Percentiles rank a stretch among this genome's conserved stretches.
phyloP scores from a whole-genome alignment of 2,797 vertebrate genomes.

The Spinus olivaceus region DNA sequence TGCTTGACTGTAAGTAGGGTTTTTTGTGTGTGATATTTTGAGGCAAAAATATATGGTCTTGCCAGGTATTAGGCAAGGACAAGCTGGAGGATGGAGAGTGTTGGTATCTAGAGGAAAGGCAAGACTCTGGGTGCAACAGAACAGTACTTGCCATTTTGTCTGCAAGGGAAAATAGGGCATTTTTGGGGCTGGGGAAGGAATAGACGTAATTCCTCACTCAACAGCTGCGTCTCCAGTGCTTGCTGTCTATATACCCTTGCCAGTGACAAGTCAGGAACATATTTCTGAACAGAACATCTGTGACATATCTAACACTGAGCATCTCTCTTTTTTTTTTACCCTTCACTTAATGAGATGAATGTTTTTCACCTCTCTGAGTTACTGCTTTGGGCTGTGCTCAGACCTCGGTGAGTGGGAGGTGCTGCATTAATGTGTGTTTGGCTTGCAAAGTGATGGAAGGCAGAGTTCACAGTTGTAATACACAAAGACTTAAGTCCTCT shows the following conservation, averaged over 20 bases:
- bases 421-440: neutral
- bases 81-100: neutral
- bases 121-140: neutral
- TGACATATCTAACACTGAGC: neutral
- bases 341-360: neutral
- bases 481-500: neutral
- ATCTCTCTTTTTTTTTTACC: neutral
- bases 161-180: neutral
- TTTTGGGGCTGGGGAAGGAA: neutral
- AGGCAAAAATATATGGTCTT: neutral
- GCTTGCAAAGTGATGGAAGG: neutral
- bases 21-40: neutral
- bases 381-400: neutral
- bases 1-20: neutral
- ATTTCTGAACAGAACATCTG: neutral
- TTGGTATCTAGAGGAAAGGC: neutral
- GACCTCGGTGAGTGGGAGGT: neutral
- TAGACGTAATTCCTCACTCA: neutral
- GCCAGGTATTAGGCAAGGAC: neutral
- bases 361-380: neutral
- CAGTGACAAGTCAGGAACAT: neutral
- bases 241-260: neutral
- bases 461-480: neutral
- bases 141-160: neutral
- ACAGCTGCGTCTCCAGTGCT: neutral